phyloP scores from a whole-genome alignment of 2,113 vertebrate genomes.

The Osmerus mordax region DNA sequence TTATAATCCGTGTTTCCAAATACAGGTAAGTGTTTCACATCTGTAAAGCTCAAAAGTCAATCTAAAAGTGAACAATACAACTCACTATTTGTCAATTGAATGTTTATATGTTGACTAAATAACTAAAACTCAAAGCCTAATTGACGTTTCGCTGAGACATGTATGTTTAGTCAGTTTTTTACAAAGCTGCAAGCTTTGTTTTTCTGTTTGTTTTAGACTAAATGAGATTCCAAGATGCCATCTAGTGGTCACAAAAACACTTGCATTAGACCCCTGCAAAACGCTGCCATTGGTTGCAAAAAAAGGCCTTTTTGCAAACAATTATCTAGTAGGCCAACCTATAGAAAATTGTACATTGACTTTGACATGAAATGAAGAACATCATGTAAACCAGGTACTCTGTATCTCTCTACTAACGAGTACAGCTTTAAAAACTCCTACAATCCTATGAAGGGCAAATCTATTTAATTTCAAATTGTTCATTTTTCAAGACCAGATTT shows the following conservation, averaged over 20 bases:
- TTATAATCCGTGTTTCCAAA: neutral
- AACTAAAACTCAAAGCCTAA: neutral
- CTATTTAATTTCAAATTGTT: no score
- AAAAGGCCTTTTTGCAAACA: neutral
- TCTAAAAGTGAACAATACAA: neutral
- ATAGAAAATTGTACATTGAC: no score
- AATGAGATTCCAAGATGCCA: constrained; percentile 1
- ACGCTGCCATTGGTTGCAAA: neutral
- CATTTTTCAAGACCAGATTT: neutral
- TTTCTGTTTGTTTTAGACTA: neutral
- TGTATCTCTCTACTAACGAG: no score
- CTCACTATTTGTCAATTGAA: neutral
- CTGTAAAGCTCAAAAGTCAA: neutral
- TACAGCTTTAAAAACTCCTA: no score
- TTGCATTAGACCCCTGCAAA: neutral
- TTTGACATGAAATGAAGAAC: no score
- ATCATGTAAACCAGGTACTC: no score
- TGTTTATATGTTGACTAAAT: neutral
- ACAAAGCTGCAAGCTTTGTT: no score
- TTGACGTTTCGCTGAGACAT: neutral
- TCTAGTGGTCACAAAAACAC: constrained; percentile 18
- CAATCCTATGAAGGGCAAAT: no score
- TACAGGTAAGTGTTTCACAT: neutral
- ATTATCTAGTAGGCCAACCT: no score
- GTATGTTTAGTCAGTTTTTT: neutral